Evolutionary conservation across 2,113 vertebrate genomes (phyloP).

Genomic region (Myrmecophaga tridactyla): DNA sequence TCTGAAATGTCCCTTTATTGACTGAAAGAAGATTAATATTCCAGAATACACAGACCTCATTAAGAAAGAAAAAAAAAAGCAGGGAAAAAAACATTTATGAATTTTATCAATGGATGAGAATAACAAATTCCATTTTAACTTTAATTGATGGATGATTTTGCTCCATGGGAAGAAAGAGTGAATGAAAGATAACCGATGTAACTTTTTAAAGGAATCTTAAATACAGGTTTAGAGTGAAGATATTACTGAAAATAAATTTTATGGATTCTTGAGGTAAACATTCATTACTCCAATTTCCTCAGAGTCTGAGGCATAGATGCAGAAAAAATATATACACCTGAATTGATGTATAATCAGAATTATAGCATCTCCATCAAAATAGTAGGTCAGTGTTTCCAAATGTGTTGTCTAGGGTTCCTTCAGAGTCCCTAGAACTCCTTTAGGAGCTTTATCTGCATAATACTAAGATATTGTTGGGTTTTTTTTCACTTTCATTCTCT

Average conservation of each 20-base stretch:
- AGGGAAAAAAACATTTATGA: not conserved
- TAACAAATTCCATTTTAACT: slow-evolving; percentile 37
- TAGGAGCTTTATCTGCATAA: not conserved
- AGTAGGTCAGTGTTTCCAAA: not conserved
- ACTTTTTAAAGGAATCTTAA: slow-evolving; percentile 1
- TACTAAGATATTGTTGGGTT: not conserved
- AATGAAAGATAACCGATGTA: not conserved
- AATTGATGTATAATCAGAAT: slow-evolving; percentile 29
- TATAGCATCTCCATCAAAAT: slow-evolving; percentile 27
- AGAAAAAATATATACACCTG: not conserved
- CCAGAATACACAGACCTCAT: not conserved
- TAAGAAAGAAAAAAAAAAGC: not conserved
- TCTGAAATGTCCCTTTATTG: not conserved
- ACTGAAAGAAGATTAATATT: not conserved
- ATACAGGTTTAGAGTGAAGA: not conserved
- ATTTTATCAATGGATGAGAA: not conserved
- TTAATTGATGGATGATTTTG: not conserved
- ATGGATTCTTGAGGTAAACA: slow-evolving; percentile 40
- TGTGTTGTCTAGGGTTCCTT: not conserved
- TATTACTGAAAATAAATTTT: slow-evolving; percentile 2
- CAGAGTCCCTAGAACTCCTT: not conserved
- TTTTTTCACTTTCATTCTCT: slow-evolving; percentile 2
- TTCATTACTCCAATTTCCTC: slow-evolving; percentile 14
- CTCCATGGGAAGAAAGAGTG: not conserved
- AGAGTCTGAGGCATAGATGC: not conserved